Evolutionary conservation across 2,888 invertebrate species (phyloP), one percentile per base, ranked within the genome.

Genomic region (Cerceris ruficornis): DNA sequence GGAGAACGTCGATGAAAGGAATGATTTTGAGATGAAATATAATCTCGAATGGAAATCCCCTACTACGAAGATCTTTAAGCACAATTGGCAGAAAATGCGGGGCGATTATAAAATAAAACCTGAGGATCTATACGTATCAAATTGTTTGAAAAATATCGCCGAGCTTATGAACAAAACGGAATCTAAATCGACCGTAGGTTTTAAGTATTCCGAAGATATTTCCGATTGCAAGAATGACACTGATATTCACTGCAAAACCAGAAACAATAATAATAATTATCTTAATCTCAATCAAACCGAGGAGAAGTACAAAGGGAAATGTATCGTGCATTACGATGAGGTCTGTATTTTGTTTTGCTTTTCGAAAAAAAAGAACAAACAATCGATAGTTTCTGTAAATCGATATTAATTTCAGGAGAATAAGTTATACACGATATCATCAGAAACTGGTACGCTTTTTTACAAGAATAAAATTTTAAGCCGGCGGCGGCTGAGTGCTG

Each of bases 401-500:
- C 14, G 58, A 6, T 13, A 15, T 49, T 57, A 7, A 46, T 42
- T 77, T 55, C 57, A 82, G 74, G 54, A 55, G 6, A 61, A 61
- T 28, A 46, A 67, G 67, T 42, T 67, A 9, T 54, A 49, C 28
- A 43, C 58, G 5, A 73, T 68, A 73, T 50, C 69, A 65, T 54
- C 55, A 9, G 75, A 66, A 11, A 65, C 65, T 39, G 77, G 76
- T 41, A 70, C 74, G n/a, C 80, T 90, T 15, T 91, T 90, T 66
- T 89, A 86, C 68, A 89, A 87, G 72, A 88, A 89, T 77, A 77
- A 88, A 58, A 87, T 92, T 49, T 73, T 91, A 15, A 92, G 91
- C 76, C 87, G 88, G 69, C 87, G 86, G 61, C 86, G 83, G 70
- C 85, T 89, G 54, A 84, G 87, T 6, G 86, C 86, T 73, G 91